Evolutionary conservation across 2,797 vertebrate genomes (phyloP).

Genomic region (Sebastolobus alascanus): DNA sequence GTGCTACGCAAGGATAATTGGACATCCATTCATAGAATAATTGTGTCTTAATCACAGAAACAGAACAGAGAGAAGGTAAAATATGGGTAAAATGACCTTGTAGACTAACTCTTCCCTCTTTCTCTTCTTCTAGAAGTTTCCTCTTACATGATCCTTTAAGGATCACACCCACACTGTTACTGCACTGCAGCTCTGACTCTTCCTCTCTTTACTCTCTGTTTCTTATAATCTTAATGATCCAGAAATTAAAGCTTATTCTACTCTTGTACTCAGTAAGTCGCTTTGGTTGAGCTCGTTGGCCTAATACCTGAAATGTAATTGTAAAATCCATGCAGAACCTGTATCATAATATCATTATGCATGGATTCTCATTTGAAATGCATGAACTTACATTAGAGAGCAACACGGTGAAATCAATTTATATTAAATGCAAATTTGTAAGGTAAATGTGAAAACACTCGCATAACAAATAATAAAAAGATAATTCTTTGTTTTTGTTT

Average conservation of each 20-base stretch:
- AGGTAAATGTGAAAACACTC: not conserved
- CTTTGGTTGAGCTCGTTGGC: constrained; percentile 9
- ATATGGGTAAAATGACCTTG: not conserved
- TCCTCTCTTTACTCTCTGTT: not conserved
- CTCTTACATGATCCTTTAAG: constrained; percentile 14
- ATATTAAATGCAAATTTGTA: constrained; percentile 2
- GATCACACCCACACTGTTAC: constrained; percentile 5
- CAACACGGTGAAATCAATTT: not conserved
- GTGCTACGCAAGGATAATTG: not conserved
- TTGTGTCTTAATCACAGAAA: not conserved
- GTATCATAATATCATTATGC: constrained; percentile 4
- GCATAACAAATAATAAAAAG: not conserved
- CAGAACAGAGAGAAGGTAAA: not conserved
- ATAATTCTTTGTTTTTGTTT: not conserved
- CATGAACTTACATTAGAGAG: constrained; percentile 1
- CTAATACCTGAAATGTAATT: constrained; percentile 16
- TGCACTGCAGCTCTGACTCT: constrained; percentile 8
- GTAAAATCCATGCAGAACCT: constrained; percentile 8
- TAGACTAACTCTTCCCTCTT: not conserved
- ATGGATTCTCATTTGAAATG: constrained; percentile 39
- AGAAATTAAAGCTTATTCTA: constrained; percentile 23
- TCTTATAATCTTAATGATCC: not conserved
- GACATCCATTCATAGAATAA: not conserved
- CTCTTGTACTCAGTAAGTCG: not conserved
- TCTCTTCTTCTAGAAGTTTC: not conserved